These are phyloP conservation scores for Heterodera filipjevi DNA, from an alignment of 2,888 invertebrate genomes.

Conservation along the genomic window DNA sequence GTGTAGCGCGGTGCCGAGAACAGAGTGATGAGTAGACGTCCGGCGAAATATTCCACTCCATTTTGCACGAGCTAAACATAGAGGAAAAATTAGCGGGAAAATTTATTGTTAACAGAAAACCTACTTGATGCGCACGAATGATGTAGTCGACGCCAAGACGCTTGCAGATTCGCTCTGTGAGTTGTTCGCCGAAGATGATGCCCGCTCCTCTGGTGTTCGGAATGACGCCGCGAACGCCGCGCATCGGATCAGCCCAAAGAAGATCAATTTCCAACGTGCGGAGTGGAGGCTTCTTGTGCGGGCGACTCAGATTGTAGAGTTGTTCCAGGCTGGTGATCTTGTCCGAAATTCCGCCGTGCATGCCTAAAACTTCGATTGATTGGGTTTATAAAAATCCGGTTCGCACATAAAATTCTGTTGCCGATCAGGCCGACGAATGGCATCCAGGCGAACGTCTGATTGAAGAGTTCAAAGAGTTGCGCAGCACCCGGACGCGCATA, in stretches of 20 bases:
- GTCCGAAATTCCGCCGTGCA: no score
- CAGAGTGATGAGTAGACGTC: no score
- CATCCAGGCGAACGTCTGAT: conserved; percentile 62
- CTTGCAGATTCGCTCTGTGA: no score
- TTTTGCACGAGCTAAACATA: no score
- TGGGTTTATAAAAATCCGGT: neutral
- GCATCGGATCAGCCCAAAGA: no score
- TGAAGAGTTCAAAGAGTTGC: conserved; percentile 41
- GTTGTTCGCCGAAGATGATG: conserved; percentile 71
- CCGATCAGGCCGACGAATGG: conserved; percentile 57
- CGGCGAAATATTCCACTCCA: no score
- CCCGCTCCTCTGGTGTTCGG: conserved; percentile 69
- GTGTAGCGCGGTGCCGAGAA: no score
- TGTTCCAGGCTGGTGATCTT: conserved; percentile 53
- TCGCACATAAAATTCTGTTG: conserved; percentile 46
- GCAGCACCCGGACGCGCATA: conserved; percentile 7
- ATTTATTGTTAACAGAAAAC: no score
- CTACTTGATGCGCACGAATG: conserved; percentile 54
- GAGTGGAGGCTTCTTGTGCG: conserved; percentile 54
- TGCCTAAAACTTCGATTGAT: neutral
- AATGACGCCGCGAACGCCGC: conserved; percentile 53
- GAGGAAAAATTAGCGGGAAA: no score
- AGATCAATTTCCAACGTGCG: no score
- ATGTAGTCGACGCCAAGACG: conserved; percentile 70
- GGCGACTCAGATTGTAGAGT: conserved; percentile 52